A percentile compares a stretch with the other conserved stretches of the same genome.
Evolutionary conservation across 2,797 vertebrate species (phyloP).

Genomic region (Manis crassicaudata): DNA sequence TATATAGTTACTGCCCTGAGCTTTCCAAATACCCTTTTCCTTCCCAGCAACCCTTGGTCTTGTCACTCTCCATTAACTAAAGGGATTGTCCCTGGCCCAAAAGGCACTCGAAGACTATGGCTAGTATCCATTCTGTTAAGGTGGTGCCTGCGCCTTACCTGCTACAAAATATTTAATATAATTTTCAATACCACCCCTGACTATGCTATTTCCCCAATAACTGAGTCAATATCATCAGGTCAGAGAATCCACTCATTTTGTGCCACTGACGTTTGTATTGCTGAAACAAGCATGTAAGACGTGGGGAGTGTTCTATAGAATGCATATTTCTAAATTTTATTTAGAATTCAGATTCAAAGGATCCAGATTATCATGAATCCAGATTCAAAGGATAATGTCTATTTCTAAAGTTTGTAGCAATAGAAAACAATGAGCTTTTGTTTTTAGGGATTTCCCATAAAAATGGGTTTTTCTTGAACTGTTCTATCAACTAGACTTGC

Average conservation of each 20-base stretch:
- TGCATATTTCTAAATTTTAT: background rate
- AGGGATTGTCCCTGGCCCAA: too few relatives aligned
- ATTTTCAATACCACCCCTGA: background rate
- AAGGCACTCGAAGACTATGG: background rate
- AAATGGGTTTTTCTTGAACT: background rate
- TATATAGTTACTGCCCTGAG: background rate
- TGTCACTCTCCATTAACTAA: background rate
- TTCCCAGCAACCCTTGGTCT: background rate
- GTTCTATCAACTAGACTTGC: background rate
- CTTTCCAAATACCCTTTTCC: background rate
- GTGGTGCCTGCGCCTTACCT: background rate
- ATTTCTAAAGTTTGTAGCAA: background rate
- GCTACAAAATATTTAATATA: background rate
- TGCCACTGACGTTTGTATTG: background rate
- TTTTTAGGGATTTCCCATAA: background rate
- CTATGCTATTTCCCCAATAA: background rate
- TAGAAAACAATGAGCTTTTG: background rate
- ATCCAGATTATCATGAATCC: background rate
- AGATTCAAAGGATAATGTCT: background rate
- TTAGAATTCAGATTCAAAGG: constrained; percentile 3
- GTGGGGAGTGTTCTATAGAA: background rate
- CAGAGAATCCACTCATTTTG: background rate
- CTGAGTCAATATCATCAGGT: background rate
- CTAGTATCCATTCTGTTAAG: background rate
- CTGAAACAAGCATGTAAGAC: background rate